A percentile compares a stretch with the other conserved stretches of the same genome.
These are phyloP conservation scores for Ovibos moschatus DNA, from an alignment of 2,113 vertebrate species.

Conservation along the genomic window DNA sequence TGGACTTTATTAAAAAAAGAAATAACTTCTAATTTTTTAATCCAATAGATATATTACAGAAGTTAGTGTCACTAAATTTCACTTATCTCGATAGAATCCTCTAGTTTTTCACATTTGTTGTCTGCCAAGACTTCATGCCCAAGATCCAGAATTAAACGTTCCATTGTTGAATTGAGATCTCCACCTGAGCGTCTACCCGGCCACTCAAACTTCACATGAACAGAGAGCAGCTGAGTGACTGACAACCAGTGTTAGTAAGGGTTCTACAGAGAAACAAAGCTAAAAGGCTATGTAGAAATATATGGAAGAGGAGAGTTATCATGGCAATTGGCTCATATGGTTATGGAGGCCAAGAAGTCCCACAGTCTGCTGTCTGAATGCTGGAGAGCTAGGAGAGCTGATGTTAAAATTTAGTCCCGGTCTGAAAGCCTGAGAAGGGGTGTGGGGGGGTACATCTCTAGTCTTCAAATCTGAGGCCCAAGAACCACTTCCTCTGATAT, in stretches of 20 bases:
- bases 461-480: neutral
- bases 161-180: neutral
- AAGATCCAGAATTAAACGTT: neutral
- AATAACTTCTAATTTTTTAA: neutral
- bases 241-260: neutral
- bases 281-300: neutral
- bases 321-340: neutral
- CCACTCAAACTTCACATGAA: neutral
- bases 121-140: neutral
- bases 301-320: neutral
- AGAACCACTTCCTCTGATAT: neutral
- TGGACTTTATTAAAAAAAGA: neutral
- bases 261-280: neutral
- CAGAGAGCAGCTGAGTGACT: neutral
- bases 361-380: neutral
- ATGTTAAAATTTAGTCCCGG: neutral
- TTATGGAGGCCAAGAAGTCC: neutral
- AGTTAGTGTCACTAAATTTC: neutral
- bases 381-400: neutral
- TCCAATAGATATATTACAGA: neutral
- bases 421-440: neutral
- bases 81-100: neutral
- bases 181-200: neutral
- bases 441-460: neutral
- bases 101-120: neutral